phyloP scores from a whole-genome alignment of 2,888 invertebrate species.

The Harpalus rubripes region DNA sequence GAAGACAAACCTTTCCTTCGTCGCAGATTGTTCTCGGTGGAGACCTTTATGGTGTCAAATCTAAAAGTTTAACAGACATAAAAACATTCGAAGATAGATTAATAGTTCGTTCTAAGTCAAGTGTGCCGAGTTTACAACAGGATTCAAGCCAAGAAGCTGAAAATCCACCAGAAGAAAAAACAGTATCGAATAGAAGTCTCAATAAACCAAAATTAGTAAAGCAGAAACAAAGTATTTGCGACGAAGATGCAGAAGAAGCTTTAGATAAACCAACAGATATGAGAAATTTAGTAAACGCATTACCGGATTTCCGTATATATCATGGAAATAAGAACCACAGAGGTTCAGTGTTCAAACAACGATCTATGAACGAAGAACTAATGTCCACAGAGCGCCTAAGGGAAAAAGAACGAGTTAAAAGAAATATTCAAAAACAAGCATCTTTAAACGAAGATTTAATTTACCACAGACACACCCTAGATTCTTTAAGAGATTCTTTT shows the following conservation, averaged over 20 bases:
- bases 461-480: slow-evolving; percentile 84
- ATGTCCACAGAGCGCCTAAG: slow-evolving; percentile 92
- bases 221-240: slow-evolving; percentile 91
- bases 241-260: slow-evolving; percentile 84
- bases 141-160: slow-evolving; percentile 69
- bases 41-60: slow-evolving; percentile 83
- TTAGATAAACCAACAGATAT: slow-evolving; percentile 85
- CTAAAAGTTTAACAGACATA: slow-evolving; percentile 91
- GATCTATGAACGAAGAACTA: slow-evolving; percentile 92
- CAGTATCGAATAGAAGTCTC: slow-evolving; percentile 70
- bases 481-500: slow-evolving; percentile 86
- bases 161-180: slow-evolving; percentile 70
- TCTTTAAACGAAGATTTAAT: slow-evolving; percentile 93
- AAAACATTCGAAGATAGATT: slow-evolving; percentile 86
- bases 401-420: slow-evolving; percentile 89
- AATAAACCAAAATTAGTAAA: slow-evolving; percentile 87
- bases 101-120: slow-evolving; percentile 87
- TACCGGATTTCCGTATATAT: slow-evolving; percentile 83
- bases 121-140: slow-evolving; percentile 82
- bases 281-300: slow-evolving; percentile 82
- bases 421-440: slow-evolving; percentile 93
- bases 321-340: slow-evolving; percentile 77
- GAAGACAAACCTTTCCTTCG: slow-evolving; percentile 79
- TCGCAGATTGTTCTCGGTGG: slow-evolving; percentile 75
- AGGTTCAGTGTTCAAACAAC: slow-evolving; percentile 87